Base-by-base conservation (phyloP, 1,140 invertebrate genomes). In the Mamestra configurata region DNA sequence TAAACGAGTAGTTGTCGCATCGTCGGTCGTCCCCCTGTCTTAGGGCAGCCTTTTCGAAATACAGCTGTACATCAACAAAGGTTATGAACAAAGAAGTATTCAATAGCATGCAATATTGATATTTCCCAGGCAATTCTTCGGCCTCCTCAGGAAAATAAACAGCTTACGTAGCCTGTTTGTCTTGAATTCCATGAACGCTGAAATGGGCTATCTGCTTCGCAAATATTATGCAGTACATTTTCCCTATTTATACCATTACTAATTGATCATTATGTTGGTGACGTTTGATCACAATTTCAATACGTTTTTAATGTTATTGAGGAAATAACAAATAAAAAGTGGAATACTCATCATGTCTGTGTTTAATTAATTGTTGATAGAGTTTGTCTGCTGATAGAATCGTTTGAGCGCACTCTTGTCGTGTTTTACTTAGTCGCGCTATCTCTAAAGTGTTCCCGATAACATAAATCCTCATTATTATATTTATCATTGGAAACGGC, bases 401-500 rank as follows among this genome's bases (percentile, higher is more conserved):
- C 13, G 43, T 46, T 20, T 27, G 66, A 77, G 59, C 51, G 24
- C 27, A 80, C n/a, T n/a, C 35, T 73, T 64, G 43, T 46, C 59
- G 35, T 83, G 76, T 83, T 78, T 68, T 70, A 79, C 43, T 51
- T 43, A 27, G 35, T 11, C 37, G 11, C 27, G 64, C 24, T 81
- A 81, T 84, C 79, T 59, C 46, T 80, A 37, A 82, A 82, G 76
- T 79, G 24, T 68, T 31, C 59, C 80, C 57, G 82, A 87, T 82
- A 84, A 80, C 49, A 75, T 84, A 79, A 86, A 82, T 81, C 81
- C 73, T 73, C 59, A 61, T 76, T 70, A 84, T 80, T 76, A 79
- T 81, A 70, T 82, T 84, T 87, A 83, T 87, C 82, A 57, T 77
- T 64, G 53, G 53, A 76, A 77, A 70, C 43, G 37, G 31, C 40